Percentiles rank a stretch among this genome's conserved stretches.
phyloP scores from a whole-genome alignment of 1,140 invertebrate genomes.

The Cecropterus lyciades region DNA sequence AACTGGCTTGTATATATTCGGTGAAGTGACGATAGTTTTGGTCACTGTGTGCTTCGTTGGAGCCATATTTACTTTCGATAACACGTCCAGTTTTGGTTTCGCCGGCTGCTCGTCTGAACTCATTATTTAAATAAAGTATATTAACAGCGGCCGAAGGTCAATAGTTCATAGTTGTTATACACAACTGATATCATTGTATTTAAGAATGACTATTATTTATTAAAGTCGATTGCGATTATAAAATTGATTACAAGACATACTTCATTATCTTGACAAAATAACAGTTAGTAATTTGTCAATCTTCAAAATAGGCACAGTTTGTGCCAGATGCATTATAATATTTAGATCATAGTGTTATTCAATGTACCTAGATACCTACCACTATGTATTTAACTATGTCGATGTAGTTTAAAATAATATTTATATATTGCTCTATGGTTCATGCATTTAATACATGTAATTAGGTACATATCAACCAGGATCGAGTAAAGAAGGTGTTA shows the following conservation, averaged over 20 bases:
- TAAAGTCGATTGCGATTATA: not conserved
- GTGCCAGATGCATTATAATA: too few species aligned
- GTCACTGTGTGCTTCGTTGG: slow-evolving; percentile 54
- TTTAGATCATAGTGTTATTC: too few species aligned
- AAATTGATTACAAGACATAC: not conserved
- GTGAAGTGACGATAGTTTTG: slow-evolving; percentile 67
- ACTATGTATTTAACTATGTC: too few species aligned
- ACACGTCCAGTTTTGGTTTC: slow-evolving; percentile 5
- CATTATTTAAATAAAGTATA: slow-evolving; percentile 7
- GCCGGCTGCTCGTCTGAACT: slow-evolving; percentile 14
- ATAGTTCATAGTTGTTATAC: not conserved
- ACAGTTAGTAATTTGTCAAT: not conserved
- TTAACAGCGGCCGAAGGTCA: slow-evolving; percentile 5
- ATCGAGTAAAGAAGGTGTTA: too few species aligned
- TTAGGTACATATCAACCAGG: too few species aligned
- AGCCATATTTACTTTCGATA: slow-evolving; percentile 42
- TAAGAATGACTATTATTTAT: slow-evolving; percentile 2
- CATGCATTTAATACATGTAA: too few species aligned
- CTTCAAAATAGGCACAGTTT: not conserved
- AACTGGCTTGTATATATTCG: slow-evolving; percentile 70
- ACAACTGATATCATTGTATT: slow-evolving; percentile 10
- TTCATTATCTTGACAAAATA: slow-evolving; percentile 6
- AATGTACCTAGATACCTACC: too few species aligned
- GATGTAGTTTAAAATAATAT: too few species aligned
- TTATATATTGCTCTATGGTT: too few species aligned